Base-by-base conservation (phyloP, 2,113 vertebrate species). In the Menidia beryllina region DNA sequence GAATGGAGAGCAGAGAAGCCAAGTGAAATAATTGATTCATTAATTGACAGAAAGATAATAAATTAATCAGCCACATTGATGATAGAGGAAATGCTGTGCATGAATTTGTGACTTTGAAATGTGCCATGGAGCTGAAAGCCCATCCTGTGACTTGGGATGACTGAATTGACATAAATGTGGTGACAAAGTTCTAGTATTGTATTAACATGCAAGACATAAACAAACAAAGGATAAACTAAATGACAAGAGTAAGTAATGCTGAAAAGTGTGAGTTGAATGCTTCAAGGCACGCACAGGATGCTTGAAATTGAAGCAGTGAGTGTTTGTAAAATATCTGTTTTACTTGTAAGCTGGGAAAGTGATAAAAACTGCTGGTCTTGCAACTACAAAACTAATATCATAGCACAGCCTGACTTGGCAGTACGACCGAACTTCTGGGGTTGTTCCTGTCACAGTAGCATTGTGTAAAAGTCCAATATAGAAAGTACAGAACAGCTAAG, bases 11-110 rank as follows among this genome's bases (percentile, higher is more conserved):
- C 7, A 17, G 26, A 47, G 41, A 45, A 19, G 20, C 13, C 26
- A 24, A 8, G 25, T 56, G n/a, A 41, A 47, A 34, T 36, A 21
- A 24, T n/a, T 68, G 41, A 47, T 67, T 47, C 19, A 41, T 19
- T 19, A 19, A 24, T 11, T 25, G 25, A 45, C 41, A n/a, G 41
- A 15, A 45, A 45, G n/a, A 15, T 17, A 43, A 17, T 45, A 14
- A 45, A n/a, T 2, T 11, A 45, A 19, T 5, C 38, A 19, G 7
- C n/a, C 7, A 19, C 17, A 34, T 45, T 53, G 24, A 27, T 36
- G 36, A 38, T 51, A 38, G 12, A 25, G 24, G 38, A 10, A 34
- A 1, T 3, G 24, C 14, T 51, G 49, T 63, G 5, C 10, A 13
- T 38, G 34, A 43, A 67, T 3, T 17, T 45, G 13, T 45, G 17